Evolutionary conservation across 2,888 invertebrate species (phyloP).

Genomic region (Trichogramma dendrolimi): DNA sequence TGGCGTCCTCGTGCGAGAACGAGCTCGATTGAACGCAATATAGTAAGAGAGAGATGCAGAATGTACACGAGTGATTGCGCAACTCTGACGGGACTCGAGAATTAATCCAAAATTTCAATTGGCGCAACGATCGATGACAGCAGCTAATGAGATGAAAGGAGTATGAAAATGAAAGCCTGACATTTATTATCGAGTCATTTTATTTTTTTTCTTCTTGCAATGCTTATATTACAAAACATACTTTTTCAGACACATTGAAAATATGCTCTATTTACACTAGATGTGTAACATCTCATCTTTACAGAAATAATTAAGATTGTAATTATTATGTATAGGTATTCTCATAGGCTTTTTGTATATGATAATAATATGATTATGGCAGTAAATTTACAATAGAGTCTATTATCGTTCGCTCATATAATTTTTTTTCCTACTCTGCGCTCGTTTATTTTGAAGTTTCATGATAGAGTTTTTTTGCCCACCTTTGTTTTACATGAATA

Average conservation of each 20-base stretch:
- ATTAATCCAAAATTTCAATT: too few species aligned
- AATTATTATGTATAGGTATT: constrained; percentile 43
- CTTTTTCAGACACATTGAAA: constrained; percentile 52
- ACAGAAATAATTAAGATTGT: constrained; percentile 43
- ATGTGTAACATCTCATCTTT: constrained; percentile 46
- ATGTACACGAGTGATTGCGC: too few species aligned
- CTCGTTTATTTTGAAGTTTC: too few species aligned
- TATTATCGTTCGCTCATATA: constrained; percentile 38
- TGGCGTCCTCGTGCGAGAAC: too few species aligned
- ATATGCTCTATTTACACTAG: constrained; percentile 52
- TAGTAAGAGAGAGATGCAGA: too few species aligned
- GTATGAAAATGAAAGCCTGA: constrained; percentile 18
- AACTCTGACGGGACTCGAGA: too few species aligned
- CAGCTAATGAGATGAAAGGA: constrained; percentile 3
- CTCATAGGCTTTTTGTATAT: constrained; percentile 47
- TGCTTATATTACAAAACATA: constrained; percentile 54
- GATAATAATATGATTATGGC: constrained; percentile 50
- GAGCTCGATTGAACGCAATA: too few species aligned
- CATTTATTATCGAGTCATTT: constrained; percentile 42
- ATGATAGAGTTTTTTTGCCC: too few species aligned
- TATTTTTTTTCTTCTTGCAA: constrained; percentile 49
- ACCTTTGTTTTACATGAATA: too few species aligned
- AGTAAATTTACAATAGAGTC: constrained; percentile 52
- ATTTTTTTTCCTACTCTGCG: too few species aligned
- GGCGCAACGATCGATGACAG: too few species aligned